Evolutionary conservation across 2,797 vertebrate species (phyloP), one percentile per base, ranked within the genome.

Genomic region (Halcyon smyrnensis): DNA sequence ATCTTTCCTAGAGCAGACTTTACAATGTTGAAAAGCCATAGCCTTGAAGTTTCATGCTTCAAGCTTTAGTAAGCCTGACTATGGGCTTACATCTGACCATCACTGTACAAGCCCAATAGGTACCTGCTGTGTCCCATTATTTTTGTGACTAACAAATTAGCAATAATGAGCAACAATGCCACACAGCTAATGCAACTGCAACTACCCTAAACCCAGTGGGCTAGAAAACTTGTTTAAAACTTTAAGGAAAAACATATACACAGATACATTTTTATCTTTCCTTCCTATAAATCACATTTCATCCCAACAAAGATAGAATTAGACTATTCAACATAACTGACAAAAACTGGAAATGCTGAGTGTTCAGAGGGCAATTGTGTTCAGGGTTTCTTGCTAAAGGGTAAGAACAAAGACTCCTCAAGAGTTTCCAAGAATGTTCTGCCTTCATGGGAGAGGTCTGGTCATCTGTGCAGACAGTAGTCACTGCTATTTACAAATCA

Each of bases 371-470:
- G 25, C 20, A 46, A 18, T 36, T 48, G 18, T 10, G 11, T 50
- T 77, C 53, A 68, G 46, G 6, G 11, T 4, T 63, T 83, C 41
- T 70, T 53, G 14, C 65, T 83, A 27, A 88, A 85, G 82, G 25
- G 14, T 19, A 45, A 39, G 65, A 56, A 95, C 84, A 87, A 90
- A 62, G 71, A 86, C 30, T 50, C 41, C 48, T 74, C 79, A 62
- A 45, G 71, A 73, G 30, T 57, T 32, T 54, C 30, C 57, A 83
- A 81, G 87, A 91, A 68, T 2, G 0, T 60, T 81, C 68, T 84
- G 78, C 24, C 37, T 79, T 60, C 46, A 30, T 43, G 16, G 76
- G 28, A 89, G 56, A 77, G 28, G 7, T 45, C 68, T 64, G 75
- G 28, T 39, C 45, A 77, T 80, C 43, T 50, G 37, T 3, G 0